These are phyloP conservation scores for Leptinotarsa tumamoca DNA, from an alignment of 2,888 invertebrate species.

Conservation along the genomic window DNA sequence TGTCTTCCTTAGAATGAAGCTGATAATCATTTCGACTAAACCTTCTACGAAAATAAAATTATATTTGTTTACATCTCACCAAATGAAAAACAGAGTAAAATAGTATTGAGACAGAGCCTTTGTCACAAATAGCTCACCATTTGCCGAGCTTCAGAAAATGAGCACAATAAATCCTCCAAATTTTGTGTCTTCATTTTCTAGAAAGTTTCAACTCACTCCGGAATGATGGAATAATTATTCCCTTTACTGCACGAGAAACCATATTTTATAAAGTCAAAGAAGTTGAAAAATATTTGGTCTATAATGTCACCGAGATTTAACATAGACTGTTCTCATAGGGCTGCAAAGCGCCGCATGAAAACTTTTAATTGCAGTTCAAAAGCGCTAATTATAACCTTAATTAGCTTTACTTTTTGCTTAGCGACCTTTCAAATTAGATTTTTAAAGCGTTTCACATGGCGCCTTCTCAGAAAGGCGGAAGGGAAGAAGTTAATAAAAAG, in stretches of 20 bases:
- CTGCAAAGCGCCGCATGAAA: conserved; percentile 26
- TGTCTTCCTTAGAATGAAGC: no score
- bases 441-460: conserved; percentile 25
- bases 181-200: background rate
- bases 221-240: background rate
- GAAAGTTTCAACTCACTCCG: background rate
- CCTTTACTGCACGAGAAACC: background rate
- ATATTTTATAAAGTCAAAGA: conserved; percentile 10
- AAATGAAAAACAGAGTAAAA: no score
- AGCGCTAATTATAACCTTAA: conserved; percentile 35
- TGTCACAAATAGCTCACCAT: no score
- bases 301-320: conserved; percentile 8
- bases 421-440: conserved; percentile 31
- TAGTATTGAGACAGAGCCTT: no score
- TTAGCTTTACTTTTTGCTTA: conserved; percentile 36
- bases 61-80: no score
- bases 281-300: conserved; percentile 16
- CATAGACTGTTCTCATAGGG: conserved; percentile 13
- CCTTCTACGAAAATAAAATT: no score
- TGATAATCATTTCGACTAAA: no score
- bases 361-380: conserved; percentile 34
- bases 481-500: conserved; percentile 25
- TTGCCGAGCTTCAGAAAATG: background rate
- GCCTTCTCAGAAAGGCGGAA: conserved; percentile 19
- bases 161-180: background rate